Conservation (phyloP, 2,888 invertebrate species). For the Lithophane socia region DNA sequence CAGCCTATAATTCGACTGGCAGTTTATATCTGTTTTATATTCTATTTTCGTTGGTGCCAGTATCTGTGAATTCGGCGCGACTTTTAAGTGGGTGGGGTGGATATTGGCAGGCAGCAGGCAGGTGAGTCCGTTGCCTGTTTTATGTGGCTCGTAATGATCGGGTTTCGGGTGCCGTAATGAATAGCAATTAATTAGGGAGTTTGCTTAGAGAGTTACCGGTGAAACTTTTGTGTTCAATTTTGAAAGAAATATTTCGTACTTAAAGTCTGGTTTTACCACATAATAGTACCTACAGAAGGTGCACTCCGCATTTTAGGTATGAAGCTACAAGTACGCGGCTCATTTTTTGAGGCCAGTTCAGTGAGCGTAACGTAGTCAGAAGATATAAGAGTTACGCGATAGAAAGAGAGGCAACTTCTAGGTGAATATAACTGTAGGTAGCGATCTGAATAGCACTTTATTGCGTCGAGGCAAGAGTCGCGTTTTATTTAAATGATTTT, state of each 20-base stretch:
- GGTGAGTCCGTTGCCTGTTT: constrained; percentile 45
- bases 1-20: constrained; percentile 32
- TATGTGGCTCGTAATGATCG: constrained; percentile 50
- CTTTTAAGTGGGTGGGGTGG: constrained; percentile 48
- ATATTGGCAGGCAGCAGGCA: constrained; percentile 33
- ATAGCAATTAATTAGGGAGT: constrained; percentile 53
- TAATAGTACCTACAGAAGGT: no score
- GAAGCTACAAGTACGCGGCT: no score
- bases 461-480: no score
- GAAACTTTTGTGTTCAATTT: constrained; percentile 20
- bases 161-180: constrained; percentile 52
- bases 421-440: no score
- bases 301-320: no score
- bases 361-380: no score
- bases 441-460: no score
- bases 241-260: constrained; percentile 3
- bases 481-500: no score
- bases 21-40: constrained; percentile 43
- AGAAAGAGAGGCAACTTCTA: no score
- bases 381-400: no score
- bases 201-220: constrained; percentile 2
- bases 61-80: constrained; percentile 39
- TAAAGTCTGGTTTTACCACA: neutral
- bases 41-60: constrained; percentile 43
- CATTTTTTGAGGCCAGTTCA: no score